Evolutionary conservation across 2,113 vertebrate genomes (phyloP), one percentile per base, ranked within the genome.

Genomic region (Mandrillus leucophaeus): DNA sequence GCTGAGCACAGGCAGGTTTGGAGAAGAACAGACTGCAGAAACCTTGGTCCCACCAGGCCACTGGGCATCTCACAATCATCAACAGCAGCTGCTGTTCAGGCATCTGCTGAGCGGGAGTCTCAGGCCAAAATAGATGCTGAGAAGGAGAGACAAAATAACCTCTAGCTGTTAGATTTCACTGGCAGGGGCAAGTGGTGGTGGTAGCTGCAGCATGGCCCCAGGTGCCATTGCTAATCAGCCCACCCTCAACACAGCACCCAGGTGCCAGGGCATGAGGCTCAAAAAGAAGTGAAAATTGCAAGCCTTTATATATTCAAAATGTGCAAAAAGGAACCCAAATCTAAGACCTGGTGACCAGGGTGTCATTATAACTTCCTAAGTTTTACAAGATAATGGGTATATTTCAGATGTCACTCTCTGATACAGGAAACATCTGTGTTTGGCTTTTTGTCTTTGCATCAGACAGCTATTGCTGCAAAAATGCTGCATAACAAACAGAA

Each of bases 141-240:
- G 78, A 50, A 80, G 79, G 25, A 59, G 18, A 70, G 45, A 38
- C 13, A 40, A 70, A 43, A 40, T 38, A 3, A 17, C 45, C 45
- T 35, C 52, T 10, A 35, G 70, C 30, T 72, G 73, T 7, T 5
- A 20, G 10, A 5, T 27, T 25, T 78, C 81, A 22, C 45, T 5
- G 82, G 35, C 52, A 6, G 5, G 81, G 23, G 61, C n/a, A 16
- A 25, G 38, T 68, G 27, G n/a, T 16, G 23, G 45, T 12, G 8
- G 3, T 3, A 12, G 6, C 14, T 22, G n/a, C 64, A 14, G 32
- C 3, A 6, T 6, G 14, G 6, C 35, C 2, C 4, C 27, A n/a
- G 7, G 27, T 4, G 1, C 40, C 6, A 0, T 48, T 50, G 23
- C 52, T 17, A 10, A 52, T 14, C 5, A 25, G n/a, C 30, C 76